Conservation (phyloP, 2,888 invertebrate species). For the Isotomurus palustris region DNA sequence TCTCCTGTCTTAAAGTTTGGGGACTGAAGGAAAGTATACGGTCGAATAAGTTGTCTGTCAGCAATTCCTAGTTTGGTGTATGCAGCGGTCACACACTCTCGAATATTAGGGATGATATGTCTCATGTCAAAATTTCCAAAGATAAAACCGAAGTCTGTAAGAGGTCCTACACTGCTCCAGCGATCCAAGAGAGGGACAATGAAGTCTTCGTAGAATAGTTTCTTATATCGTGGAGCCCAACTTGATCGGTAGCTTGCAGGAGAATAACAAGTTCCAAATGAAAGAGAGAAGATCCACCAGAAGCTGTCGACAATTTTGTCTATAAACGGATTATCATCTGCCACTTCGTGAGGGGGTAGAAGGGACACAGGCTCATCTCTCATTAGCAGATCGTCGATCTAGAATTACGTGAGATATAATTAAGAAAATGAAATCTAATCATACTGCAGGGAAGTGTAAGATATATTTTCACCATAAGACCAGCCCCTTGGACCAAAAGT, state of each 20-base stretch:
- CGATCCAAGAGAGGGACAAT: constrained; percentile 7
- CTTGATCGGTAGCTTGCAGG: constrained; percentile 8
- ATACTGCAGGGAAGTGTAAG: no score
- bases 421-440: no score
- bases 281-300: constrained; percentile 27
- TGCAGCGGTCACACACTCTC: constrained; percentile 19
- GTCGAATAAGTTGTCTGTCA: constrained; percentile 26
- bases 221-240: constrained; percentile 22
- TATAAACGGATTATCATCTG: neutral
- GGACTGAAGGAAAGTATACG: no score
- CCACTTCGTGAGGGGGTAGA: constrained; percentile 7
- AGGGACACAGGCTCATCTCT: constrained; percentile 5
- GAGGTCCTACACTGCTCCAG: constrained; percentile 18
- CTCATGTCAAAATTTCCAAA: constrained; percentile 25
- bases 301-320: constrained; percentile 20
- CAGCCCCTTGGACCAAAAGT: no score
- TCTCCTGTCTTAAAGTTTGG: no score
- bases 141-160: constrained; percentile 25
- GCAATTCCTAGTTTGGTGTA: constrained; percentile 21
- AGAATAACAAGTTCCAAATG: constrained; percentile 23
- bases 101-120: constrained; percentile 13
- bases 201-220: constrained; percentile 24
- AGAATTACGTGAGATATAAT: neutral
- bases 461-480: no score
- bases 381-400: neutral